Conservation (phyloP, 2,888 invertebrate genomes). For the Altica lythri region DNA sequence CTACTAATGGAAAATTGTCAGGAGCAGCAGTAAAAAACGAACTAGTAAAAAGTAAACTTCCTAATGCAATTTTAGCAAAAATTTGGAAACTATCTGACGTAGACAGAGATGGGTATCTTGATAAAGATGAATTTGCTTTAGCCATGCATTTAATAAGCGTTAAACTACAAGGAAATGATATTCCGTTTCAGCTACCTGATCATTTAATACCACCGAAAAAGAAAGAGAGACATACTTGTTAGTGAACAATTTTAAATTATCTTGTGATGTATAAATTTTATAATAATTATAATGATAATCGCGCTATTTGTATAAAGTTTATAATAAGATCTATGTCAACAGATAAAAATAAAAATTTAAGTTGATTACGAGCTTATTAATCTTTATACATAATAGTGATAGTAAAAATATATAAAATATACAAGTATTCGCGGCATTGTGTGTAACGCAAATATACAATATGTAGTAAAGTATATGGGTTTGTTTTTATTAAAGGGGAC, state of each 20-base stretch:
- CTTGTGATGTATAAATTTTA: neutral
- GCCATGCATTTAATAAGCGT: conserved; percentile 94
- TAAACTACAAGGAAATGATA: conserved; percentile 87
- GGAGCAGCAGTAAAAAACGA: conserved; percentile 89
- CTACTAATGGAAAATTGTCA: conserved; percentile 90
- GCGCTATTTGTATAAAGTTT: neutral
- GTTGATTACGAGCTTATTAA: neutral
- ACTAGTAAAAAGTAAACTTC: conserved; percentile 96
- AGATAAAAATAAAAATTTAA: no score
- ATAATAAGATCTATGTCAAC: neutral
- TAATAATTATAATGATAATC: neutral
- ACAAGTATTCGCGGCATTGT: neutral
- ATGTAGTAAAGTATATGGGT: no score
- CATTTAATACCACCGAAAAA: conserved; percentile 90
- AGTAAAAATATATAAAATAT: neutral
- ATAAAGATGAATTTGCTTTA: conserved; percentile 94
- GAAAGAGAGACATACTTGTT: conserved; percentile 51
- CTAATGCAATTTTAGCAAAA: conserved; percentile 92
- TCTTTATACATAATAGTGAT: conserved; percentile 5
- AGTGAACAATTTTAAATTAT: neutral
- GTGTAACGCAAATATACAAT: no score
- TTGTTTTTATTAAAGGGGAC: no score
- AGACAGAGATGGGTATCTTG: conserved; percentile 91
- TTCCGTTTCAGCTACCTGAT: conserved; percentile 82
- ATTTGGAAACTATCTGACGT: conserved; percentile 98